These are phyloP conservation scores for Pachliopta kotzebuea DNA, from an alignment of 2,888 invertebrate genomes.

Conservation along the genomic window DNA sequence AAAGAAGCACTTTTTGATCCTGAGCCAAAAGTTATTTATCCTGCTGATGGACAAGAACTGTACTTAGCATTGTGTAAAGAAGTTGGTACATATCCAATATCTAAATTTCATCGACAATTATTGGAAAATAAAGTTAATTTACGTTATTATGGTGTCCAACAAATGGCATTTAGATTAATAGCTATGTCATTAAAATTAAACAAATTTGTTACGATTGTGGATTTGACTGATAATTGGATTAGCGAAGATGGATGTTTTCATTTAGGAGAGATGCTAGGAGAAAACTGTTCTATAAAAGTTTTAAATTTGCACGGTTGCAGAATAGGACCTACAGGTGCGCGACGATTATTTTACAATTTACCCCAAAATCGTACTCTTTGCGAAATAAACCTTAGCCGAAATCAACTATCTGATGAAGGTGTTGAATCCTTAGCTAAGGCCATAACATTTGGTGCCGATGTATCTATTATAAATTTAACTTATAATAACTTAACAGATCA, in stretches of 20 bases:
- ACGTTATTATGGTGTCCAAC: slow-evolving; percentile 36
- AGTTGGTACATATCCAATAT: slow-evolving; percentile 41
- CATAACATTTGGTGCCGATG: slow-evolving; percentile 35
- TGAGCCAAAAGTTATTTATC: slow-evolving; percentile 39
- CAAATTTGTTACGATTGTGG: slow-evolving; percentile 39
- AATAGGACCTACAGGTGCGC: slow-evolving; percentile 40
- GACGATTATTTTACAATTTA: slow-evolving; percentile 35
- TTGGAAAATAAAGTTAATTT: slow-evolving; percentile 42
- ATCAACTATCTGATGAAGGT: slow-evolving; percentile 40
- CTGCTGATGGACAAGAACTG: slow-evolving; percentile 50
- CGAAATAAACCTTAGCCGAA: slow-evolving; percentile 38
- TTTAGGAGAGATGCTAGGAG: slow-evolving; percentile 41
- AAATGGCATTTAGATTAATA: slow-evolving; percentile 36
- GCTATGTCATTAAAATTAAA: slow-evolving; percentile 39
- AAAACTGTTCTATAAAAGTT: slow-evolving; percentile 39
- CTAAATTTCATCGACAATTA: slow-evolving; percentile 42
- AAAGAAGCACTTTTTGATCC: slow-evolving; percentile 42
- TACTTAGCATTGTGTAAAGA: slow-evolving; percentile 47
- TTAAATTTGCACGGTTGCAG: slow-evolving; percentile 44
- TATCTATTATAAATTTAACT: slow-evolving; percentile 42
- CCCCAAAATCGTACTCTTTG: slow-evolving; percentile 37
- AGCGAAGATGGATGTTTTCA: slow-evolving; percentile 44
- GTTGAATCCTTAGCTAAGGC: slow-evolving; percentile 38
- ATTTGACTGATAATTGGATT: slow-evolving; percentile 46
- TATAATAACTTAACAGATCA: slow-evolving; percentile 43